A percentile compares a stretch with the other conserved stretches of the same genome.
Conservation (phyloP, 2,888 invertebrate genomes). For the Schizaphis graminum region DNA sequence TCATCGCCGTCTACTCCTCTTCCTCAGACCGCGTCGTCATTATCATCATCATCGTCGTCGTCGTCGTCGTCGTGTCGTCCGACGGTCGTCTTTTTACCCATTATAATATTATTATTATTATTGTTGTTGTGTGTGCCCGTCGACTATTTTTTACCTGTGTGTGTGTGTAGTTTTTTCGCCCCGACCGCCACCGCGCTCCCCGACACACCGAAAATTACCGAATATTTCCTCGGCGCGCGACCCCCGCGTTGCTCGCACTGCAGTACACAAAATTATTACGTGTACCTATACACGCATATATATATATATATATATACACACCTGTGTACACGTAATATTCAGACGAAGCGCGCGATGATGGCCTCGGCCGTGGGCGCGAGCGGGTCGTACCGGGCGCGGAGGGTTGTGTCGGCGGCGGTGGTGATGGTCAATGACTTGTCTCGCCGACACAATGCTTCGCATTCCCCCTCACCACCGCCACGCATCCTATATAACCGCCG, state of each 20-base stretch:
- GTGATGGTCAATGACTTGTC: constrained; percentile 64
- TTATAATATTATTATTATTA: constrained; percentile 32
- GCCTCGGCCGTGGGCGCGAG: constrained; percentile 26
- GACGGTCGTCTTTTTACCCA: constrained; percentile 17
- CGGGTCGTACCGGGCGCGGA: background rate
- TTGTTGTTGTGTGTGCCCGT: background rate
- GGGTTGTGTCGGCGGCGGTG: constrained; percentile 25
- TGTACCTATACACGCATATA: background rate
- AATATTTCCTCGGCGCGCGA: constrained; percentile 44
- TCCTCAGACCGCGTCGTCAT: constrained; percentile 22
- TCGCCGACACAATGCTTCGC: constrained; percentile 49
- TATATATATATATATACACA: background rate
- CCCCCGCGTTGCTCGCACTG: constrained; percentile 20
- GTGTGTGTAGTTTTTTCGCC: constrained; percentile 27
- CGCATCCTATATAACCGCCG: background rate
- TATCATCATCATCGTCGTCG: constrained; percentile 26
- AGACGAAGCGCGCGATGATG: constrained; percentile 15
- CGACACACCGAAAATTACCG: constrained; percentile 49
- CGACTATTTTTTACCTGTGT: background rate
- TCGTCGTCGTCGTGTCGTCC: constrained; percentile 24
- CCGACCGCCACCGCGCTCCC: constrained; percentile 18
- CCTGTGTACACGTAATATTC: background rate
- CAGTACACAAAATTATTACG: background rate
- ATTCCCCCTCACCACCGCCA: background rate
- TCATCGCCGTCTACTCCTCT: constrained; percentile 7